Evolutionary conservation across 1,140 invertebrate species (phyloP).

Genomic region (Listronotus bonariensis): DNA sequence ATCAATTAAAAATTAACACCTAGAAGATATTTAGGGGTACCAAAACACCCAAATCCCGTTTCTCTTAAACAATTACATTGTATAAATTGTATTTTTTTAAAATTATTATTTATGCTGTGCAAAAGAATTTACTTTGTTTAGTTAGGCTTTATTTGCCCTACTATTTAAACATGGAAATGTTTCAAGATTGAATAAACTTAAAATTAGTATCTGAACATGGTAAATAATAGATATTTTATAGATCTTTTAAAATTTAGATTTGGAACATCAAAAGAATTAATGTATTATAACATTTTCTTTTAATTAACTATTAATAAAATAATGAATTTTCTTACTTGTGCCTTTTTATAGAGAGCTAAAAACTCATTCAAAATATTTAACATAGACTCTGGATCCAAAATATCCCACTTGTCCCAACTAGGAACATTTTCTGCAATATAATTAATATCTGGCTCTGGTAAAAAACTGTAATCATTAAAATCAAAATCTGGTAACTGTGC

Average conservation of each 20-base stretch:
- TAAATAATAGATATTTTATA: too few relatives aligned
- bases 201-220: too few relatives aligned
- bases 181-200: too few relatives aligned
- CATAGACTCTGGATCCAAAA: slow-evolving; percentile 49
- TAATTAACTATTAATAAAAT: background rate
- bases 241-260: slow-evolving; percentile 3
- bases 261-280: background rate
- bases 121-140: too few relatives aligned
- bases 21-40: too few relatives aligned
- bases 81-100: too few relatives aligned
- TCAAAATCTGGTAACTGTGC: slow-evolving; percentile 53
- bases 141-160: too few relatives aligned
- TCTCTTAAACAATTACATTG: too few relatives aligned
- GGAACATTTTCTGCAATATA: slow-evolving; percentile 48
- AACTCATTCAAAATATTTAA: slow-evolving; percentile 50
- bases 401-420: slow-evolving; percentile 50
- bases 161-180: too few relatives aligned
- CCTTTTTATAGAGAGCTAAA: slow-evolving; percentile 49
- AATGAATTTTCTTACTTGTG: slow-evolving; percentile 43
- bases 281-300: background rate
- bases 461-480: slow-evolving; percentile 51
- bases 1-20: too few relatives aligned
- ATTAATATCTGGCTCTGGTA: slow-evolving; percentile 43
- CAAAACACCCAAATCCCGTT: too few relatives aligned
- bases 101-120: too few relatives aligned